Percentiles rank a stretch among this genome's conserved stretches.
Evolutionary conservation across 2,797 vertebrate species (phyloP).

Genomic region (Falco concolor): DNA sequence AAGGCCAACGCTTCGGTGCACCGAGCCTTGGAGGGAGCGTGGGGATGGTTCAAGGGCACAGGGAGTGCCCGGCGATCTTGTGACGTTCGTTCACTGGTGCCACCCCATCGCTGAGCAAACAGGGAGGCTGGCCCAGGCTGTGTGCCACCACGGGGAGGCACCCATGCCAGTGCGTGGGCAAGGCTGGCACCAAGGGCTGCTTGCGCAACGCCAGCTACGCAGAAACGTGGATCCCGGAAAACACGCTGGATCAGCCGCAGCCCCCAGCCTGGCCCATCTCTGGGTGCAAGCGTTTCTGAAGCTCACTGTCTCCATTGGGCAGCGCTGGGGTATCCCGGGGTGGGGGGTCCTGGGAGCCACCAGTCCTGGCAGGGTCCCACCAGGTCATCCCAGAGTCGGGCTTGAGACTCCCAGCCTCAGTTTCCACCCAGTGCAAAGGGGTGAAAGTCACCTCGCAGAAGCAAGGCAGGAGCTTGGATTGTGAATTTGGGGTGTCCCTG

Average conservation of each 20-base stretch:
- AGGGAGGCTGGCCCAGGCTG: neutral
- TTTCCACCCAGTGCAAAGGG: neutral
- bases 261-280: neutral
- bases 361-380: neutral
- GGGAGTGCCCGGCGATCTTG: neutral
- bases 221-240: neutral
- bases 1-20: fast-evolving
- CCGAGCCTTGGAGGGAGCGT: fast-evolving
- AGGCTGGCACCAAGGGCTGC: neutral
- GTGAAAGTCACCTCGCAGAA: neutral
- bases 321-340: neutral
- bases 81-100: neutral
- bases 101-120: neutral
- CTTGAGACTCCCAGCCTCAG: neutral
- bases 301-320: fast-evolving
- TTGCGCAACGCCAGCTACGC: constrained; percentile 14
- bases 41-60: neutral
- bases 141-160: neutral
- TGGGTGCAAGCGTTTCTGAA: neutral
- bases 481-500: neutral
- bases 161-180: neutral
- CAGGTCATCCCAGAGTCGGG: neutral
- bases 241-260: fast-evolving
- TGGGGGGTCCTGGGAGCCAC: neutral
- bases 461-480: neutral